Percentiles rank a stretch among this genome's conserved stretches.
Evolutionary conservation across 2,113 vertebrate species (phyloP).

Genomic region (Clarias batrachus): DNA sequence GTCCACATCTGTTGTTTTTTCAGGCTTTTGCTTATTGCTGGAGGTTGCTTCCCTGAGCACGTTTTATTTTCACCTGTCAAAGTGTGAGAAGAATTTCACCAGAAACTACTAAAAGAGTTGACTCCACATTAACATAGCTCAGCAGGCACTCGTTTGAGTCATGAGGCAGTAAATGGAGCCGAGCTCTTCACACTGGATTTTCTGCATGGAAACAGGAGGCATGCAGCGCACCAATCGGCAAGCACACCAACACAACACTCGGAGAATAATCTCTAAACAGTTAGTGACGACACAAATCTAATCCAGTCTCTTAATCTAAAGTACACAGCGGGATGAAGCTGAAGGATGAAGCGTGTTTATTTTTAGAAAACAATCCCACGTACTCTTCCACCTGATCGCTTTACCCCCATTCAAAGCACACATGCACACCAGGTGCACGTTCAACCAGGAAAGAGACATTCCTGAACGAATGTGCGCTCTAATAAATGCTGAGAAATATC

Average conservation of each 20-base stretch:
- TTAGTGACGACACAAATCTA: constrained; percentile 43
- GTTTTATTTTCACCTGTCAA: background rate
- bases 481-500: background rate
- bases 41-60: background rate
- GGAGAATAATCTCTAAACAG: constrained; percentile 41
- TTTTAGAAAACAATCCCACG: constrained; percentile 48
- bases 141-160: background rate
- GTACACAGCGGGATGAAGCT: constrained; percentile 37
- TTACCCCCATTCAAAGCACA: constrained; percentile 23
- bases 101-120: background rate
- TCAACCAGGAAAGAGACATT: background rate
- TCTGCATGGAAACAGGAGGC: constrained; percentile 28
- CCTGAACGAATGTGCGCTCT: background rate
- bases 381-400: constrained; percentile 25
- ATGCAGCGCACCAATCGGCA: background rate
- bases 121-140: background rate
- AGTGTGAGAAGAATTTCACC: background rate
- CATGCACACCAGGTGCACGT: background rate
- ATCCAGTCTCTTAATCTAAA: constrained; percentile 54
- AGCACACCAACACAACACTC: constrained; percentile 30
- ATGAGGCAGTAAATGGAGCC: background rate
- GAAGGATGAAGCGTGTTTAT: constrained; percentile 44
- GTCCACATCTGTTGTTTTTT: background rate
- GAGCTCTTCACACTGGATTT: background rate
- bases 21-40: background rate